Evolutionary conservation across 2,113 vertebrate genomes (phyloP).

Genomic region (Ptyas mucosa): DNA sequence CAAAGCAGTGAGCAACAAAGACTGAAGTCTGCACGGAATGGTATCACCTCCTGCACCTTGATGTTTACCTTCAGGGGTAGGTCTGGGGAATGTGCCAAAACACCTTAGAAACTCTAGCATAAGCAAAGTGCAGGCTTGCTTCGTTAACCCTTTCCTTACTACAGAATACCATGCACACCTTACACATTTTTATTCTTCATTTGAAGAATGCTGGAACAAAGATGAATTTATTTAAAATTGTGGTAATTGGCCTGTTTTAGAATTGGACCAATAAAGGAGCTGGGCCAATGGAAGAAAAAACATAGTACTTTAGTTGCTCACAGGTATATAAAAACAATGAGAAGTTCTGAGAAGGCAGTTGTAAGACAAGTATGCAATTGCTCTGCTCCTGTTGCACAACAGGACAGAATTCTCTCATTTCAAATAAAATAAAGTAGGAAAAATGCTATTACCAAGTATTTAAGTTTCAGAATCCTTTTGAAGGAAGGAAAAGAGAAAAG

Average conservation of each 20-base stretch:
- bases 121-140: slow-evolving; percentile 46
- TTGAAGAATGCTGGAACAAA: slow-evolving; percentile 4
- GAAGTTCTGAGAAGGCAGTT: slow-evolving; percentile 14
- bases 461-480: not conserved
- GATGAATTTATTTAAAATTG: slow-evolving; percentile 11
- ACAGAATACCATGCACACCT: not conserved
- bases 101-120: slow-evolving; percentile 36
- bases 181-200: slow-evolving; percentile 25
- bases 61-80: slow-evolving; percentile 69
- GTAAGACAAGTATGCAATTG: not conserved
- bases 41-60: slow-evolving; percentile 71
- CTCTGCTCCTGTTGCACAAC: not conserved
- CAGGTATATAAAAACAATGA: not conserved
- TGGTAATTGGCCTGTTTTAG: slow-evolving; percentile 4
- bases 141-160: slow-evolving; percentile 62
- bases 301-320: slow-evolving; percentile 11
- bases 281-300: slow-evolving; percentile 21
- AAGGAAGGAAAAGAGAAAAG: not conserved
- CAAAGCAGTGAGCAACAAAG: slow-evolving; percentile 59
- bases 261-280: slow-evolving; percentile 28
- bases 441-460: not conserved
- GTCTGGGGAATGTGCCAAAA: slow-evolving; percentile 62
- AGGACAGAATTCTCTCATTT: not conserved
- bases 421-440: not conserved
- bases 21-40: slow-evolving; percentile 59